These are phyloP conservation scores for Penaeus indicus DNA, from an alignment of 1,140 invertebrate genomes.

Conservation along the genomic window DNA sequence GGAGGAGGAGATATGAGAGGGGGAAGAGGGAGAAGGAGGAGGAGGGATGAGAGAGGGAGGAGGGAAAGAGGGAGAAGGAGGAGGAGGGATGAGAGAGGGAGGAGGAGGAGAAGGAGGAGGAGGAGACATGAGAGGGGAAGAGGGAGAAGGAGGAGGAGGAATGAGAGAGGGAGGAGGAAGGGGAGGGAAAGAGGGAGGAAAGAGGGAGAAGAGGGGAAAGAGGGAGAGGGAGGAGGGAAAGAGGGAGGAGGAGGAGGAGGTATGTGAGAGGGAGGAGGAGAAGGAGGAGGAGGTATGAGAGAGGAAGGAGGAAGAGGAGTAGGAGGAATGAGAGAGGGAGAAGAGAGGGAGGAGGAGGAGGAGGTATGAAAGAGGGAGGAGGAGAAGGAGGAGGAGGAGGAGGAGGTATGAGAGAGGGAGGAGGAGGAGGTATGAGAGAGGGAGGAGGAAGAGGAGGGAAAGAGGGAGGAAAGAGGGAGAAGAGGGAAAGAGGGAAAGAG, in stretches of 20 bases:
- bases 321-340: conserved; percentile 1
- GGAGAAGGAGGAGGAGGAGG: not conserved
- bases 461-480: too few species aligned
- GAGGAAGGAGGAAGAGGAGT: conserved; percentile 1
- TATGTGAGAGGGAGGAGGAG: not conserved
- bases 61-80: not conserved
- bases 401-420: not conserved
- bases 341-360: not conserved
- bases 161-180: not conserved
- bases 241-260: not conserved
- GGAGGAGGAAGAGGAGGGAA: not conserved
- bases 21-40: not conserved
- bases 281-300: not conserved
- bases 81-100: not conserved
- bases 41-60: not conserved
- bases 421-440: not conserved
- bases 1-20: not conserved
- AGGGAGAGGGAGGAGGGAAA: not conserved
- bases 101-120: not conserved
- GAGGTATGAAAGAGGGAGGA: conserved; percentile 29
- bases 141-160: not conserved
- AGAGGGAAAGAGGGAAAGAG: not conserved
- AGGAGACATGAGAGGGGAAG: not conserved
- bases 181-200: not conserved
- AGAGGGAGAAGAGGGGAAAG: not conserved